phyloP scores from a whole-genome alignment of 2,113 vertebrate genomes.

The Sardina pilchardus region DNA sequence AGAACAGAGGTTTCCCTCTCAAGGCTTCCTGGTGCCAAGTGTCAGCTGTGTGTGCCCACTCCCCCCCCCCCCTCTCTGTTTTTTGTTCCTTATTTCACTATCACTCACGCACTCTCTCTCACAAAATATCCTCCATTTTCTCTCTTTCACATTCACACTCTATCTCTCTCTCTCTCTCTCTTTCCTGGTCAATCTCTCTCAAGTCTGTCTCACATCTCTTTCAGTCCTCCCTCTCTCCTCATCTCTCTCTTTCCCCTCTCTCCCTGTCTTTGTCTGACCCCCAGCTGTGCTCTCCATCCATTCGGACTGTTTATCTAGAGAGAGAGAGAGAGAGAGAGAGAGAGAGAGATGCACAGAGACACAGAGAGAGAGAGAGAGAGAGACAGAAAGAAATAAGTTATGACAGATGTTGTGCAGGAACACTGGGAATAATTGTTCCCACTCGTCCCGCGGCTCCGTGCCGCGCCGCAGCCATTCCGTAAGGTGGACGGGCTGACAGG shows the following conservation, averaged over 20 bases:
- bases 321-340: neutral
- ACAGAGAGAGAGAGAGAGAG: too few relatives aligned
- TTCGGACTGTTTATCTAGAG: neutral
- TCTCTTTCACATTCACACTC: slow-evolving; percentile 23
- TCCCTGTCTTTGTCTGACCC: neutral
- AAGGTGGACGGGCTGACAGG: slow-evolving; percentile 55
- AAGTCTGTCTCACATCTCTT: neutral
- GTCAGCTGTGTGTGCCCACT: neutral
- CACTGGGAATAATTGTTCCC: neutral
- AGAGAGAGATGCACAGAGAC: neutral
- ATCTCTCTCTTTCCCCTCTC: neutral
- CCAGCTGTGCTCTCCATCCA: slow-evolving; percentile 35
- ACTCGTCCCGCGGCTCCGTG: neutral
- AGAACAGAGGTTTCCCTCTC: neutral
- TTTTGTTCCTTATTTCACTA: neutral
- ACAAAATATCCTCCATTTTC: too few relatives aligned
- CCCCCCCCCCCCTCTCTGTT: neutral
- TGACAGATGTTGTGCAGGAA: neutral
- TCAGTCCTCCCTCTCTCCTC: neutral
- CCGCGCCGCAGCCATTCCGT: slow-evolving; percentile 34
- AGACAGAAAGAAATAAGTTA: neutral
- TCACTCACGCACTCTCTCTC: slow-evolving; percentile 18
- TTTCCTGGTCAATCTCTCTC: neutral
- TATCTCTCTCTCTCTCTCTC: neutral
- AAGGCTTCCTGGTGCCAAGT: slow-evolving; percentile 5